Evolutionary conservation across 2,888 invertebrate species (phyloP), one percentile per base, ranked within the genome.

Genomic region (Temnothorax ravouxi): DNA sequence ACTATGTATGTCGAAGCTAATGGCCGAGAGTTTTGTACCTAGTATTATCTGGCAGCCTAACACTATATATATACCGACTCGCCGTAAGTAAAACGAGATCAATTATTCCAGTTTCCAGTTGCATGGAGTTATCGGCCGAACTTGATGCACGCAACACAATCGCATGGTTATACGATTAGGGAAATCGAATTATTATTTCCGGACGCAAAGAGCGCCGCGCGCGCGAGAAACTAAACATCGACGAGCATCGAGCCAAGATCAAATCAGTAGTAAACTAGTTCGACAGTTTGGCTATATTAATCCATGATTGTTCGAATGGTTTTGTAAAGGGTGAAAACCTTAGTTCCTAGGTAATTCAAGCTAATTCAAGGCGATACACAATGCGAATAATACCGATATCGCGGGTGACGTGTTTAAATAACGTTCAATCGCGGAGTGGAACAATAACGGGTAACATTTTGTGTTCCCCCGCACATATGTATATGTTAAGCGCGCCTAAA

Each of bases 61-160:
- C 77, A 38, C 66, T 21, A 18, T n/a, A n/a, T n/a, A n/a, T n/a
- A n/a, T 34, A 29, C 34, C 69, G 47, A 77, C 62, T 79, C 69
- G 44, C 50, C 25, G 34, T 38, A 59, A 71, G 44, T 71, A 67
- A 52, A 62, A 54, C 34, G 29, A 52, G 88, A 76, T 87, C 80
- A 85, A 84, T 85, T 85, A 54, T 80, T 72, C 79, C 79, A 71
- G 79, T 80, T 80, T 80, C 79, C 47, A 80, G 72, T 38, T 80
- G 72, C 47, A 72, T 47, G 47, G 59, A 66, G 66, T 77, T 77
- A 77, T 72, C 38, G 38, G 54, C 25, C 47, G 18, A 82, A 75
- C 61, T 77, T 56, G 77, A 66, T 77, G 82, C 38, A 52, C 64
- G 66, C 47, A 56, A 66, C 77, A 66, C 82, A 77, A 66, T 80